These are phyloP conservation scores for Gambusia holbrooki DNA, from an alignment of 2,113 vertebrate species.

Conservation along the genomic window DNA sequence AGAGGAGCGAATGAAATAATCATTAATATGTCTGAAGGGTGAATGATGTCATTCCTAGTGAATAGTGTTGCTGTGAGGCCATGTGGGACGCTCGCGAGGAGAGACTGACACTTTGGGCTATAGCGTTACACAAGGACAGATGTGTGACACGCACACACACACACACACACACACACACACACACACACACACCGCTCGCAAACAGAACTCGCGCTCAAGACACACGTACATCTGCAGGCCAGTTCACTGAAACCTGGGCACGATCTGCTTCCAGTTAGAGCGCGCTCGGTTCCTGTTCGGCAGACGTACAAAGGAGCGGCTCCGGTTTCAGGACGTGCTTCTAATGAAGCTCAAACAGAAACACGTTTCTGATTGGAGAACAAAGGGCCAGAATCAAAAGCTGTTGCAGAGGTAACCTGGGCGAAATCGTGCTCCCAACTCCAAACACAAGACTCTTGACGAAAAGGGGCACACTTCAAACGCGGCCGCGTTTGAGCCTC, in stretches of 20 bases:
- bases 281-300: conserved; percentile 63
- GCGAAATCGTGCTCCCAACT: conserved; percentile 46
- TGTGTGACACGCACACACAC: conserved; percentile 1
- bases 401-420: conserved; percentile 61
- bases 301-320: conserved; percentile 67
- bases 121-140: conserved; percentile 46
- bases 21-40: conserved; percentile 67
- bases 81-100: conserved; percentile 24
- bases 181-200: conserved; percentile 18
- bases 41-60: conserved; percentile 67
- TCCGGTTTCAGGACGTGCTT: conserved; percentile 80
- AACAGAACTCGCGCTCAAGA: conserved; percentile 7
- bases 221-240: conserved; percentile 29
- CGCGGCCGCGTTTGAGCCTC: conserved; percentile 53
- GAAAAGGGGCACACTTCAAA: conserved; percentile 61
- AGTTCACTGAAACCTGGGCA: conserved; percentile 38
- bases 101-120: conserved; percentile 40
- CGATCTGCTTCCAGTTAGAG: conserved; percentile 80
- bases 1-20: conserved; percentile 56
- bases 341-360: conserved; percentile 81
- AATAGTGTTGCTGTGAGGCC: conserved; percentile 38
- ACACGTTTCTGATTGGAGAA: conserved; percentile 77
- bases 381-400: conserved; percentile 69
- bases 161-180: not conserved
- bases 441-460: conserved; percentile 61